Evolutionary conservation across 2,888 invertebrate genomes (phyloP), one percentile per base, ranked within the genome.

Genomic region (Stenichneumon culpator): DNA sequence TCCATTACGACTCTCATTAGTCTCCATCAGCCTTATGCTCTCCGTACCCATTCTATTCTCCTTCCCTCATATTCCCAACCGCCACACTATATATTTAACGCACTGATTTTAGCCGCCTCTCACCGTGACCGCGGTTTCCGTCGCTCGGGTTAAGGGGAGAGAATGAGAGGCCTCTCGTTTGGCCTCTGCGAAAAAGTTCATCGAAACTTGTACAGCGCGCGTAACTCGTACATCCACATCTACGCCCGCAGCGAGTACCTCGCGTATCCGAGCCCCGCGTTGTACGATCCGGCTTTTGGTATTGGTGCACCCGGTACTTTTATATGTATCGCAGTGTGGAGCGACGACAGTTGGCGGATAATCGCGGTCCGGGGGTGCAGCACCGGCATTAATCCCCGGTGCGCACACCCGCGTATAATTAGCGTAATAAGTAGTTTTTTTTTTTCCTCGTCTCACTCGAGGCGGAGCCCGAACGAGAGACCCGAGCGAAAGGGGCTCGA

Each of bases 401-500:
- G 80, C 87, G 82, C 89, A 75, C 83, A 89, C 89, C 86, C 91
- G 92, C 91, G 93, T 93, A 93, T 93, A 93, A 93, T 93, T 93
- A 93, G 93, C 93, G 93, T 93, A 93, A 93, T 93, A 93, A 93
- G 92, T 92, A 92, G 93, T 92, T 92, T 93, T 93, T 88, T 93
- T 88, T 88, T 82, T 67, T 86, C 22, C 39, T 54, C 67, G 44
- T 70, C 74, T 79, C 47, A 22, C 44, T 91, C 86, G 87, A 90
- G 92, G 92, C 91, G 91, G 90, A 86, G 79, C 88, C 88, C 86
- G 86, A 50, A 36, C 73, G 70, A 19, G 70, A 19, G 54, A 57
- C 54, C 22, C 67, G 63, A 82, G 74, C 39, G 16, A 63, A 81
- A 65, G 36, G 50, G 69, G 68, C 11, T 16, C 9, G 1, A 3